Evolutionary conservation across 2,888 invertebrate species (phyloP), one percentile per base, ranked within the genome.

Genomic region (Tineola bisselliella): DNA sequence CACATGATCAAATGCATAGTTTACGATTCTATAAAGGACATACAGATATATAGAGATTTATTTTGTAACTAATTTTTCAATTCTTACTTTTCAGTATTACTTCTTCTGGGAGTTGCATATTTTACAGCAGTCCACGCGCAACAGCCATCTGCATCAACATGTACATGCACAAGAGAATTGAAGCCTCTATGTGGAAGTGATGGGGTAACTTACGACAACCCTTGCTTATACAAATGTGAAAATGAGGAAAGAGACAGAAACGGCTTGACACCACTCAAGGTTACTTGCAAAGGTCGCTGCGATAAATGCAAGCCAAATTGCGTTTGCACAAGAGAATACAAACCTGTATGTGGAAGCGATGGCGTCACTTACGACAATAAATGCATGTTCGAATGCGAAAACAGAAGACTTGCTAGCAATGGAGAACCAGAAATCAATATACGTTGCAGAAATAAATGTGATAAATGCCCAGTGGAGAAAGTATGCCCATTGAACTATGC

Each of bases 301-400:
- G 15, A 10, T 5, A 48, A 48, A 17, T 48, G 48, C 17, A 13
- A 10, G n/a, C 15, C 8, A 13, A 15, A 54, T 0, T 61, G 62
- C 61, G 31, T 61, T 1, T 65, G 63, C 38, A 43, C 57, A 2
- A 13, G 13, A 15, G 54, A 54, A 10, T 61, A 59, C 18, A 44
- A 81, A 30, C 83, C 88, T 61, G 90, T 91, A 8, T 92, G 92
- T 74, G 92, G 91, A 48, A 89, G 89, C 61, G 91, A 92, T 74
- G 90, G 90, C 11, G 81, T 87, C 64, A 91, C 91, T 0, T 92
- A 92, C 76, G 80, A 81, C 64, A 91, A 88, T 74, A 91, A 91
- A 10, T 63, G 64, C 15, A 6, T 31, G 1, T 59, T 63, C 11
- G 91, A 69, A 38, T 63, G 63, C 62, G 61, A 60, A 25, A 54